Evolutionary conservation across 2,797 vertebrate species (phyloP), one percentile per base, ranked within the genome.

Genomic region (Helicolenus hilgendorfi): DNA sequence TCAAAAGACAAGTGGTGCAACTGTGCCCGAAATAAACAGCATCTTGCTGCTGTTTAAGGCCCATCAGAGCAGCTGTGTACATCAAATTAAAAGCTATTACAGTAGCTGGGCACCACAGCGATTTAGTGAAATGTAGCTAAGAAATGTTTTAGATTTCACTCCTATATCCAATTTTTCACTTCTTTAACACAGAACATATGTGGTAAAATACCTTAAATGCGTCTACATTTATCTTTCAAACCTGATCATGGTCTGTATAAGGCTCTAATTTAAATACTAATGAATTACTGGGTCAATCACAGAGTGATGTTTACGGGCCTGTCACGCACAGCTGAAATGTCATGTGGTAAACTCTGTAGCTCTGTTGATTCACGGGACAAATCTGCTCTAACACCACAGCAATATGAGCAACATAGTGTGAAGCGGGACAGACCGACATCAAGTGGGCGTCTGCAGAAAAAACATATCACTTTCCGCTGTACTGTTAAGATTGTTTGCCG

Each of bases 381-480:
- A 85, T 87, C 14, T 92, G 89, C 83, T 70, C 5, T 53, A 84
- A 88, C 91, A 87, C 89, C 87, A 85, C 91, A 92, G 84, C 27
- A 91, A 93, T 92, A 88, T 87, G 74, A 88, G 83, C 73, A 72
- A 79, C 49, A 41, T 20, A 3, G 80, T 70, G 89, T 27, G 14
- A 89, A 87, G 76, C 77, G 84, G 38, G 11, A 89, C 79, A 86
- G 74, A 93, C 81, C 79, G 67, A 90, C 94, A 92, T 75, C 41
- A 88, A 89, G 95, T 95, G 92, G 94, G 93, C 90, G 94, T 94
- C 75, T 93, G 94, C 93, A 93, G 24, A 75, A 94, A 91, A 88
- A 91, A 88, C 85, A 87, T 71, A 77, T 89, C 78, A 77, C 93
- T 92, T 96, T 95, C 94, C 88, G 77, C 89, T 91, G 81, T 77